Evolutionary conservation across 2,797 vertebrate genomes (phyloP).

Genomic region (Scyliorhinus canicula): DNA sequence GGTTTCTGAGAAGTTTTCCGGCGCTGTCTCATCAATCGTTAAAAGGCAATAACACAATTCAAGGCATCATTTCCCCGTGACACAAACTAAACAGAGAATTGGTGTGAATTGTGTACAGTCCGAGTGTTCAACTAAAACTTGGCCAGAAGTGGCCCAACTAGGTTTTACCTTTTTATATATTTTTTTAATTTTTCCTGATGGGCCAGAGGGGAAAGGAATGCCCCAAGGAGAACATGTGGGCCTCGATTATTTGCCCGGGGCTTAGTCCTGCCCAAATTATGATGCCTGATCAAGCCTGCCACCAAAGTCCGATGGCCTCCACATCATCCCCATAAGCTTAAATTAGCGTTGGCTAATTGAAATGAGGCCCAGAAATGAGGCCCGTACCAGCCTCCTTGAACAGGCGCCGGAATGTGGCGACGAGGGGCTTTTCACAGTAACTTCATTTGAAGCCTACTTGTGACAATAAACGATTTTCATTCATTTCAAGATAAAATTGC

Average conservation of each 20-base stretch:
- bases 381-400: too few relatives aligned
- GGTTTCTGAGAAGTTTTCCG: not conserved
- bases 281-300: not conserved
- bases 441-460: too few relatives aligned
- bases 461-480: too few relatives aligned
- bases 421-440: too few relatives aligned
- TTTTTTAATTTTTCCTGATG: not conserved
- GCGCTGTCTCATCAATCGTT: not conserved
- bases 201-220: not conserved
- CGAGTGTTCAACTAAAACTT: not conserved
- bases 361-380: too few relatives aligned
- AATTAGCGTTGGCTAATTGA: not conserved
- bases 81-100: not conserved
- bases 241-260: too few relatives aligned
- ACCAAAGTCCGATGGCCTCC: not conserved
- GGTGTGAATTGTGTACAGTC: not conserved
- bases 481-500: not conserved
- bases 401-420: too few relatives aligned
- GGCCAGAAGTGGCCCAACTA: not conserved
- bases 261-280: not conserved
- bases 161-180: not conserved
- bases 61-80: not conserved
- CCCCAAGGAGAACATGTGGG: not conserved
- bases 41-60: not conserved
- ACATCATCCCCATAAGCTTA: not conserved